Evolutionary conservation across 2,797 vertebrate genomes (phyloP).

Genomic region (Platyrinchus mystaceus): DNA sequence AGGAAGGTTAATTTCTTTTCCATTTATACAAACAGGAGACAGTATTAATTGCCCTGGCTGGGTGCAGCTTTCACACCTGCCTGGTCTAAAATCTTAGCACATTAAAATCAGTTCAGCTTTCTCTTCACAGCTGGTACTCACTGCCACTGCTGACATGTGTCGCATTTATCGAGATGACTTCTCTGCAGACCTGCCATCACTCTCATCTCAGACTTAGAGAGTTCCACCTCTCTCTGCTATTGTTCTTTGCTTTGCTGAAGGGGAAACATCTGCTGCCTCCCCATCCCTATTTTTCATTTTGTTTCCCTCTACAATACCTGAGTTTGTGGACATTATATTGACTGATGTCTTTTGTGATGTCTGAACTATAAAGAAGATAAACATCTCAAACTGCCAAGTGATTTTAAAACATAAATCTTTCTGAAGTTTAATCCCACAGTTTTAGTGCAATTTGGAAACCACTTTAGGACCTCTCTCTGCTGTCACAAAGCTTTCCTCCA

Average conservation of each 20-base stretch:
- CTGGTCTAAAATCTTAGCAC: background rate
- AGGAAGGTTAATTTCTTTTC: conserved; percentile 43
- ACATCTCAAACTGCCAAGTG: conserved; percentile 36
- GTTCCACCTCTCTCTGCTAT: conserved; percentile 29
- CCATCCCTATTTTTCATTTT: conserved; percentile 44
- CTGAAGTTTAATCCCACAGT: conserved; percentile 49
- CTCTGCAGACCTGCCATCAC: conserved; percentile 26
- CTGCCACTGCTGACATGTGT: background rate
- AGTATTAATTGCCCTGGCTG: background rate
- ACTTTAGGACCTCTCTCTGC: conserved; percentile 24
- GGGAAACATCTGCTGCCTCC: conserved; percentile 75
- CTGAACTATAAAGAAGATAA: conserved; percentile 51
- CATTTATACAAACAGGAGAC: background rate
- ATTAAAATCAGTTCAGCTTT: conserved; percentile 26
- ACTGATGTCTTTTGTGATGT: conserved; percentile 50
- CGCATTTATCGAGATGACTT: conserved; percentile 8
- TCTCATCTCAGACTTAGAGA: conserved; percentile 35
- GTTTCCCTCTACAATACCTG: conserved; percentile 44
- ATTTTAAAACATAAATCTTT: conserved; percentile 60
- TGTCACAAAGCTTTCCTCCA: conserved; percentile 45
- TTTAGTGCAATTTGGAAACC: conserved; percentile 58
- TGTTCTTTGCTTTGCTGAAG: conserved; percentile 62
- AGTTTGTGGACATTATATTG: conserved; percentile 33
- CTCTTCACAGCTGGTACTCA: conserved; percentile 5
- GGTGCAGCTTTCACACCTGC: background rate